These are phyloP conservation scores for Anser brachyrhynchus DNA, from an alignment of 2,113 vertebrate species.

Conservation along the genomic window DNA sequence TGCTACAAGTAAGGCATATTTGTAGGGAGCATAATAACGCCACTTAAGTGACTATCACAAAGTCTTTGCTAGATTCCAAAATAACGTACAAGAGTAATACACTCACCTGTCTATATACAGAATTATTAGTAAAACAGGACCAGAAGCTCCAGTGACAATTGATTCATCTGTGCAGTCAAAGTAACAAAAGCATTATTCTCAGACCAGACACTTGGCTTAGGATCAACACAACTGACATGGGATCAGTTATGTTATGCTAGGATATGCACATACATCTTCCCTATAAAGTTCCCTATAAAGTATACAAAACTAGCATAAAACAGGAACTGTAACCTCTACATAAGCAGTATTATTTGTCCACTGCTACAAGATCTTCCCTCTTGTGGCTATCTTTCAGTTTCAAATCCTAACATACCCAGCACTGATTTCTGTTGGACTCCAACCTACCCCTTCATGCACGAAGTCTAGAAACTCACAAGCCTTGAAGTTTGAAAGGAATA, in stretches of 20 bases:
- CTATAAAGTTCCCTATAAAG: not conserved
- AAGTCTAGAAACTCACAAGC: not conserved
- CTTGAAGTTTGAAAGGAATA: not conserved
- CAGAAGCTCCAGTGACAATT: not conserved
- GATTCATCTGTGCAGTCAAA: not conserved
- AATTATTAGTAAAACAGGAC: not conserved
- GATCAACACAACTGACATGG: not conserved
- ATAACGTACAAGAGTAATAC: not conserved
- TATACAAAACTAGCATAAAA: not conserved
- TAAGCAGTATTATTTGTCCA: not conserved
- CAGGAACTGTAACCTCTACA: not conserved
- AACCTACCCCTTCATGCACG: not conserved
- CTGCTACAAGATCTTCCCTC: not conserved
- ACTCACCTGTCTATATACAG: not conserved
- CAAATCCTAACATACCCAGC: not conserved
- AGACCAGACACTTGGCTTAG: not conserved
- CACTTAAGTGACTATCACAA: conserved; percentile 36
- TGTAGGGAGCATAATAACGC: conserved; percentile 17
- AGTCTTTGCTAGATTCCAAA: conserved; percentile 26
- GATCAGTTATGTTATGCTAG: not conserved
- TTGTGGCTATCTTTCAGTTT: not conserved
- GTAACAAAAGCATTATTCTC: not conserved
- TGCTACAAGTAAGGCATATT: conserved; percentile 38
- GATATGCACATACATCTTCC: not conserved
- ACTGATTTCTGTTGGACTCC: not conserved